These are phyloP conservation scores for Sympetrum striolatum DNA, from an alignment of 2,888 invertebrate genomes.

Conservation along the genomic window DNA sequence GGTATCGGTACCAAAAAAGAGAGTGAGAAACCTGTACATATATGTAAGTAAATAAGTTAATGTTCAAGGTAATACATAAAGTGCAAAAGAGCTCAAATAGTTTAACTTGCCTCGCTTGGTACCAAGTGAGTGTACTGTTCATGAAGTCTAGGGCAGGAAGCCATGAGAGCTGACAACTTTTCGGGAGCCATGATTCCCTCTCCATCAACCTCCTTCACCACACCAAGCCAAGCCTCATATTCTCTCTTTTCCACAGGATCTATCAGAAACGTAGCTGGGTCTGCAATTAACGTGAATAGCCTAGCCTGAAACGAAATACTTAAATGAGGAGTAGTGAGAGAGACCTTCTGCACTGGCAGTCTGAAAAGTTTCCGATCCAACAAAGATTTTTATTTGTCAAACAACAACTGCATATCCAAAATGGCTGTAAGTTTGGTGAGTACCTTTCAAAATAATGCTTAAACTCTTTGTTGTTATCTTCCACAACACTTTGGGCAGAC, in stretches of 20 bases:
- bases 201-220: conserved; percentile 64
- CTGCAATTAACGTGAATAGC: conserved; percentile 73
- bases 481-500: too few relatives aligned
- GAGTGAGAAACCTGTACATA: conserved; percentile 68
- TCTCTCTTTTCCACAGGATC: conserved; percentile 66
- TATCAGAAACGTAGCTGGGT: conserved; percentile 75
- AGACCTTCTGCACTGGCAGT: too few relatives aligned
- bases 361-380: too few relatives aligned
- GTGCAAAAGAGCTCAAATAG: not conserved
- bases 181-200: conserved; percentile 61
- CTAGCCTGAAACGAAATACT: conserved; percentile 67
- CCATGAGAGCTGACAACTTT: conserved; percentile 68
- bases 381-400: too few relatives aligned
- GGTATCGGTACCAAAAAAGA: conserved; percentile 83
- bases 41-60: not conserved
- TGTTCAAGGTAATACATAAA: not conserved
- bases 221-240: conserved; percentile 68
- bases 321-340: too few relatives aligned
- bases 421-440: too few relatives aligned
- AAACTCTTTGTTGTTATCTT: too few relatives aligned
- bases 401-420: too few relatives aligned
- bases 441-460: too few relatives aligned
- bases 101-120: conserved; percentile 63
- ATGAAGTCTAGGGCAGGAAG: conserved; percentile 66
- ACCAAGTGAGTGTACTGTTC: conserved; percentile 73